Evolutionary conservation across 2,888 invertebrate species (phyloP).

Genomic region (Horisme vitalbata): DNA sequence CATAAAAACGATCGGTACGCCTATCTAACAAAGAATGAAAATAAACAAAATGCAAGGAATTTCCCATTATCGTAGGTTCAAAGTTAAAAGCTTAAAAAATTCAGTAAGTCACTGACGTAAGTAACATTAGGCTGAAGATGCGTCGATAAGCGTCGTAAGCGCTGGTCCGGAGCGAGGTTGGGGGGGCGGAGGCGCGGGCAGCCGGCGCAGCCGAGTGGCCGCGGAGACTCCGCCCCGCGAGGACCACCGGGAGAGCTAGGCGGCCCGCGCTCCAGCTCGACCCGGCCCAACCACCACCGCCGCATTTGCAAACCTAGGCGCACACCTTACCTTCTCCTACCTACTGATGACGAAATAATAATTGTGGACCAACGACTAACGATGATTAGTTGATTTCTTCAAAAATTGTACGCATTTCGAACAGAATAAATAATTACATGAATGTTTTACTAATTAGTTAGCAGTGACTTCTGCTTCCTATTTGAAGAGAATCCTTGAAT

Average conservation of each 20-base stretch:
- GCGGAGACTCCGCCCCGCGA: conserved; percentile 77
- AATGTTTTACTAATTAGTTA: too few species aligned
- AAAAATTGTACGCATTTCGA: too few species aligned
- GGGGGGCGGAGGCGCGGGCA: conserved; percentile 46
- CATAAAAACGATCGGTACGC: conserved; percentile 9
- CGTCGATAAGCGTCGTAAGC: conserved; percentile 68
- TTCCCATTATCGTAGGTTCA: conserved; percentile 9
- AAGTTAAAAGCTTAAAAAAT: conserved; percentile 10
- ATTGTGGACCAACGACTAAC: too few species aligned
- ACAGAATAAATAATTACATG: too few species aligned
- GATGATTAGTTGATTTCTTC: too few species aligned
- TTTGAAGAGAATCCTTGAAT: too few species aligned
- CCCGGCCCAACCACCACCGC: conserved; percentile 30
- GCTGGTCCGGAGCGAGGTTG: conserved; percentile 44
- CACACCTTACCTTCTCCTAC: background rate
- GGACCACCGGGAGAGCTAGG: conserved; percentile 83
- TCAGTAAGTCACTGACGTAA: conserved; percentile 58
- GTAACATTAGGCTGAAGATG: conserved; percentile 73
- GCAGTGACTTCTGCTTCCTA: too few species aligned
- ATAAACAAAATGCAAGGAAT: conserved; percentile 2
- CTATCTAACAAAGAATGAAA: background rate
- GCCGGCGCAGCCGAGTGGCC: conserved; percentile 73
- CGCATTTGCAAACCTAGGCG: conserved; percentile 12
- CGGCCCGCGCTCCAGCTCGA: conserved; percentile 51
- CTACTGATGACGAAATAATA: background rate